These are phyloP conservation scores for Cryptoblepharus egeriae DNA, from an alignment of 2,797 vertebrate genomes.

Conservation along the genomic window DNA sequence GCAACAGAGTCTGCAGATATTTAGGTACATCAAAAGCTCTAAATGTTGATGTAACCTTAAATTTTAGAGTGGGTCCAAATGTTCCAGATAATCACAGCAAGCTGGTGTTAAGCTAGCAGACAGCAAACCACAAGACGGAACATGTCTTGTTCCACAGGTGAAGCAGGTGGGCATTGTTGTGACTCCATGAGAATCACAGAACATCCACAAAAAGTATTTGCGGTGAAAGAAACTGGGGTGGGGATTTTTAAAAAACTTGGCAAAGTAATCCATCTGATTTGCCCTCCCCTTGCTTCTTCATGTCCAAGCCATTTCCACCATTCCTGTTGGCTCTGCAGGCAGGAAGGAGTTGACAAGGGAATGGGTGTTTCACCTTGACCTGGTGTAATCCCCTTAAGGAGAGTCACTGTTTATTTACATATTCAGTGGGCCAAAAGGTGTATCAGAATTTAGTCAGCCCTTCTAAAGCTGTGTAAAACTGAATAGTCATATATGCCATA, in stretches of 20 bases:
- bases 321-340: neutral
- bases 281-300: neutral
- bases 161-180: neutral
- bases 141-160: neutral
- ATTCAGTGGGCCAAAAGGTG: neutral
- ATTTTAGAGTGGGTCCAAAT: neutral
- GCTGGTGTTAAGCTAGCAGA: neutral
- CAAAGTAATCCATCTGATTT: neutral
- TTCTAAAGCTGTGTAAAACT: neutral
- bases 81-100: neutral
- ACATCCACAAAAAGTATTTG: neutral
- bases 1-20: neutral
- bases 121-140: neutral
- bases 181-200: neutral
- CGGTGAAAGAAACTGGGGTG: neutral
- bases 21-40: neutral
- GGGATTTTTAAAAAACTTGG: neutral
- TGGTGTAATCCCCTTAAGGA: neutral
- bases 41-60: neutral
- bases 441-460: neutral
- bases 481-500: neutral
- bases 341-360: neutral
- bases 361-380: neutral
- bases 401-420: neutral
- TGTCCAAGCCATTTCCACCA: neutral